Base-by-base conservation (phyloP, 2,797 vertebrate species). In the Paramormyrops hopkinsi region DNA sequence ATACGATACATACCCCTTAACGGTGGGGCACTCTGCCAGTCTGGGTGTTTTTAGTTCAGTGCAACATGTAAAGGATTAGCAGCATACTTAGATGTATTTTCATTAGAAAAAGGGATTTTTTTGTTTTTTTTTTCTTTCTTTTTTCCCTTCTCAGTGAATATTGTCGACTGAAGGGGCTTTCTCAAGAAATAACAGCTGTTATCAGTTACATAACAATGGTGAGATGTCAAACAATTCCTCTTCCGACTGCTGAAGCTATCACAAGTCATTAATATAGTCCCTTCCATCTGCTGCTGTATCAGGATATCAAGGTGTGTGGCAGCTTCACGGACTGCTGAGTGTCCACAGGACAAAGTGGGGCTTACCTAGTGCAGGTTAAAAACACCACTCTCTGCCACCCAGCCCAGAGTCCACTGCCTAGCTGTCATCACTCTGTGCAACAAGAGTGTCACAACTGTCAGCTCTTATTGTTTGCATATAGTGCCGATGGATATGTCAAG, bases 201-300 rank as follows among this genome's bases (percentile, higher is more conserved):
- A 96, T 91, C 94, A 93, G 94, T 96, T 94, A 94, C 94, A 95
- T 95, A 95, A 96, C 93, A 94, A 93, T 95, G 95, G 93, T 92
- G 91, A 94, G 94, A 96, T 93, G 95, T 95, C 94, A 95, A 44
- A 54, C 29, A 59, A 94, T 95, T 95, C 94, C 94, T 95, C 95
- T 95, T 93, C 93, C 92, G 93, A 93, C 94, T 96, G 88, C 91
- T 93, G 94, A 95, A 93, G 94, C 94, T 95, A 95, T 96, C 95
- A 95, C 94, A 95, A 94, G 92, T 93, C 93, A 94, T 96, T 96
- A 95, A 94, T 95, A 93, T 91, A 90, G 89, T 90, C 91, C 92
- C 92, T 93, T 95, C 93, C 93, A 91, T 93, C 93, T 93, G 94
- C 91, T 87, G 44, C 93, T 95, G 95, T 95, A 90, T 94, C 92